Evolutionary conservation across 2,888 invertebrate genomes (phyloP).

Genomic region (Apoderus coryli): DNA sequence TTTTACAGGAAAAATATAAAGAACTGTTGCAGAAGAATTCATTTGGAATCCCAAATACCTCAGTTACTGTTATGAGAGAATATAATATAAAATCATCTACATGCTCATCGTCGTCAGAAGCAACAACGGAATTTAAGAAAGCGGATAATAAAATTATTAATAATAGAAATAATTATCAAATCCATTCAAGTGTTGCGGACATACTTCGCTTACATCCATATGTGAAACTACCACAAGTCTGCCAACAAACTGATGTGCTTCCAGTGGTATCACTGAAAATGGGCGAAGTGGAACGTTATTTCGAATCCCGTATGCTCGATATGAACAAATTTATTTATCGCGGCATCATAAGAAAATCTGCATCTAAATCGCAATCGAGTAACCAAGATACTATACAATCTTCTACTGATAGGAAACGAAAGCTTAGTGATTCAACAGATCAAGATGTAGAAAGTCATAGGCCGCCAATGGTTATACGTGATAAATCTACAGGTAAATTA

Average conservation of each 20-base stretch:
- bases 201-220: constrained; percentile 15
- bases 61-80: constrained; percentile 11
- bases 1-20: constrained; percentile 14
- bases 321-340: constrained; percentile 10
- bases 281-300: constrained; percentile 19
- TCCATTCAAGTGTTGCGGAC: constrained; percentile 17
- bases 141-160: not conserved
- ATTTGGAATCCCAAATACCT: constrained; percentile 10
- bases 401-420: too few species aligned
- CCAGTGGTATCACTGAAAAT: constrained; percentile 18
- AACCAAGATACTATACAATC: too few species aligned
- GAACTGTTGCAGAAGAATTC: constrained; percentile 9
- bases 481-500: too few species aligned
- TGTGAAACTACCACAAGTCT: constrained; percentile 16
- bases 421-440: too few species aligned
- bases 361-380: too few species aligned
- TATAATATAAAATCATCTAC: not conserved
- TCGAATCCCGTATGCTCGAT: constrained; percentile 9
- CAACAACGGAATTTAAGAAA: not conserved
- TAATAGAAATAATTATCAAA: constrained; percentile 7
- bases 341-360: too few species aligned
- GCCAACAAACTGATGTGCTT: constrained; percentile 13
- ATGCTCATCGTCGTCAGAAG: not conserved
- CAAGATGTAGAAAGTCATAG: too few species aligned
- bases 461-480: too few species aligned